Conservation (phyloP, 2,797 vertebrate genomes). For the Fistularia commersonii region DNA sequence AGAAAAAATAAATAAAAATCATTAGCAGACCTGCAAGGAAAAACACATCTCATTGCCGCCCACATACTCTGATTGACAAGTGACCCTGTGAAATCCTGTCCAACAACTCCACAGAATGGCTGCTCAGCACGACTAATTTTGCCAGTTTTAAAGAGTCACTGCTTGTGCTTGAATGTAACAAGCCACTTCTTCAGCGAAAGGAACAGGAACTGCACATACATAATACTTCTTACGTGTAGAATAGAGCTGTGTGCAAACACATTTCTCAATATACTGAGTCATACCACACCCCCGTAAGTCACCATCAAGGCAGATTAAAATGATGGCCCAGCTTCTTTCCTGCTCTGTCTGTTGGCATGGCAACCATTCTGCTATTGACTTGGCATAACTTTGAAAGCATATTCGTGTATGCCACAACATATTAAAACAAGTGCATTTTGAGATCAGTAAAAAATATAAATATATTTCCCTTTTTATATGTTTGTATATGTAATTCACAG, state of each 20-base stretch:
- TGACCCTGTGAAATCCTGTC: slow-evolving; percentile 20
- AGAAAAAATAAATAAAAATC: slow-evolving; percentile 5
- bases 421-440: neutral
- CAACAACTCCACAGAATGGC: slow-evolving; percentile 21
- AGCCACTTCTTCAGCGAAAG: too few relatives aligned
- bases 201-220: too few relatives aligned
- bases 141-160: slow-evolving; percentile 16
- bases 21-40: slow-evolving; percentile 16
- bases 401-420: neutral
- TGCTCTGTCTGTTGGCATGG: slow-evolving; percentile 65
- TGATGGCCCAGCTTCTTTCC: slow-evolving; percentile 50
- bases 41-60: slow-evolving; percentile 31
- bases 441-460: neutral
- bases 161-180: slow-evolving; percentile 8
- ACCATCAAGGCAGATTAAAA: slow-evolving; percentile 48
- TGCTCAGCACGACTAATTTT: slow-evolving; percentile 5
- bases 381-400: slow-evolving; percentile 33
- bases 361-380: slow-evolving; percentile 60
- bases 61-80: slow-evolving; percentile 61
- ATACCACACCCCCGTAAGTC: slow-evolving; percentile 38
- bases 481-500: neutral
- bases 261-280: slow-evolving; percentile 37
- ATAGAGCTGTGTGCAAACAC: too few relatives aligned
- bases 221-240: too few relatives aligned
- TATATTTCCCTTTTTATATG: too few relatives aligned